Evolutionary conservation across 2,797 vertebrate species (phyloP).

Genomic region (Carapus acus): DNA sequence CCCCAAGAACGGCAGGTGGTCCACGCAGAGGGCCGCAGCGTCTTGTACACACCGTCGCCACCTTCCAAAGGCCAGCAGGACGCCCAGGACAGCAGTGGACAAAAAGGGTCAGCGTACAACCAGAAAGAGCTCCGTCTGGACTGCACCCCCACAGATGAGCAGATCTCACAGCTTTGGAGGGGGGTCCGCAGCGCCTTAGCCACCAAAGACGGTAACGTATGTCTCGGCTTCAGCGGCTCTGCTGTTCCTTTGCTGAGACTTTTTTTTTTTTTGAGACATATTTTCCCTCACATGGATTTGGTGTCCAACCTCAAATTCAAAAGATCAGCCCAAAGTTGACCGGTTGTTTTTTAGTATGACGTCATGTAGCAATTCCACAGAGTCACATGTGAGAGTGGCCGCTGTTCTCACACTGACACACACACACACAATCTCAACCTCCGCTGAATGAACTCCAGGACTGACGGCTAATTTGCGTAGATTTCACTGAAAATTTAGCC

Average conservation of each 20-base stretch:
- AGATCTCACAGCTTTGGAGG: conserved; percentile 76
- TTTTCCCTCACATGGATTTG: too few species aligned
- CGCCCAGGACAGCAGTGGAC: conserved; percentile 39
- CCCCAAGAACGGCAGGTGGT: conserved; percentile 33
- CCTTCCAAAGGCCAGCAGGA: conserved; percentile 54
- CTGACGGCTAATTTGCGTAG: conserved; percentile 28
- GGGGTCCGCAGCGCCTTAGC: conserved; percentile 61
- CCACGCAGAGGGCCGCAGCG: conserved; percentile 46
- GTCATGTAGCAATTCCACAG: too few species aligned
- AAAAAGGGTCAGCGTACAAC: conserved; percentile 46
- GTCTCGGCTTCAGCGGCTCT: conserved; percentile 10
- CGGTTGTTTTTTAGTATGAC: too few species aligned
- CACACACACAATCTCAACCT: conserved; percentile 23
- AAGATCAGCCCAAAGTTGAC: too few species aligned
- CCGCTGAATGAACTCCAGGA: too few species aligned
- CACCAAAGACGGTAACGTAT: conserved; percentile 68
- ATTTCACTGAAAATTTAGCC: conserved; percentile 23
- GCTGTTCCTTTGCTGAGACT: neutral
- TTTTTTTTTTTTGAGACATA: too few species aligned
- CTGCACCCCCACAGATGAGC: conserved; percentile 77
- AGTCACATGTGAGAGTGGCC: conserved; percentile 15
- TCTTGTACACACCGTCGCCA: conserved; percentile 47
- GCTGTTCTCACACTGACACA: conserved; percentile 16
- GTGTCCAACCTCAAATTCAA: neutral
- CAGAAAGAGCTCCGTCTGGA: conserved; percentile 68